Evolutionary conservation across 2,888 invertebrate species (phyloP).

Genomic region (Poecilus cupreus): DNA sequence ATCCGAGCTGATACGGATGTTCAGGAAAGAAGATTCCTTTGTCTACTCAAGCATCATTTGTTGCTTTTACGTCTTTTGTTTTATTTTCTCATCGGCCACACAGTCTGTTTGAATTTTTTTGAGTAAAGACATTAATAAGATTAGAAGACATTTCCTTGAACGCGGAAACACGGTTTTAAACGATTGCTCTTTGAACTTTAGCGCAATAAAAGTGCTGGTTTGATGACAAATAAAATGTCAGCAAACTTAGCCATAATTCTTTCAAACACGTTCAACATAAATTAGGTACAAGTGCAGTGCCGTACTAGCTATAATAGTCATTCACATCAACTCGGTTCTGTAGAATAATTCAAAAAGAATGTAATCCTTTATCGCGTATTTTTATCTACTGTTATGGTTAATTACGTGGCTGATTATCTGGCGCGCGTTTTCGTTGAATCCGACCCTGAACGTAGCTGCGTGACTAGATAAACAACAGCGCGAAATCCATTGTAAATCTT

Average conservation of each 20-base stretch:
- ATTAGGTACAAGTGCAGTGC: constrained; percentile 17
- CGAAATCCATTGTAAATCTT: constrained; percentile 37
- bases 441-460: constrained; percentile 19
- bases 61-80: constrained; percentile 18
- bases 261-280: constrained; percentile 37
- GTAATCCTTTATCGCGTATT: constrained; percentile 17
- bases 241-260: constrained; percentile 36
- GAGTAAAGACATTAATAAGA: constrained; percentile 22
- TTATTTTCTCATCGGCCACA: constrained; percentile 19
- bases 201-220: constrained; percentile 17
- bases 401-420: constrained; percentile 31
- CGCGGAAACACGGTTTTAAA: constrained; percentile 24
- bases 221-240: constrained; percentile 44
- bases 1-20: constrained; percentile 41
- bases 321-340: not conserved
- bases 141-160: constrained; percentile 34
- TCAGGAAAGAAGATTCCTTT: constrained; percentile 40
- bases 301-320: constrained; percentile 22
- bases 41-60: constrained; percentile 27
- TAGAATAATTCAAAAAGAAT: not conserved
- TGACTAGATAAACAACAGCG: constrained; percentile 41
- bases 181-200: constrained; percentile 37
- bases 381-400: constrained; percentile 7
- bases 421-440: not conserved
- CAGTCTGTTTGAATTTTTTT: constrained; percentile 1